Conservation (phyloP, 1,140 invertebrate genomes). For the Apis cerana region DNA sequence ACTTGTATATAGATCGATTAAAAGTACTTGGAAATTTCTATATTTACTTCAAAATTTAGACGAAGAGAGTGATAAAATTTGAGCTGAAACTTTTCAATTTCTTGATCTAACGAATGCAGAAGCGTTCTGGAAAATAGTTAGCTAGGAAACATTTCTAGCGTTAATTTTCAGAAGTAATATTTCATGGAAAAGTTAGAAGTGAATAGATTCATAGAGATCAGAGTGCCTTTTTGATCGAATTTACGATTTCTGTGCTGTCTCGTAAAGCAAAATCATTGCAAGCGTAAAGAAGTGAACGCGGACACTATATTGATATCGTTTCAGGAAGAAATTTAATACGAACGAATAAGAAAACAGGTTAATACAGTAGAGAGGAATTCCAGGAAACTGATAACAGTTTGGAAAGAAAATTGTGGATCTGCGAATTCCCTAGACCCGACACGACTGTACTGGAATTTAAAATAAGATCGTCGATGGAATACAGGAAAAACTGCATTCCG, state of each 20-base stretch:
- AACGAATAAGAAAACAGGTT: neutral
- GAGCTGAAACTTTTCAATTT: no score
- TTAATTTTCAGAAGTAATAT: constrained; percentile 22
- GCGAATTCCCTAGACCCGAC: neutral
- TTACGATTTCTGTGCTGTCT: neutral
- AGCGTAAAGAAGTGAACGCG: neutral
- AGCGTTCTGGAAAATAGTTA: neutral
- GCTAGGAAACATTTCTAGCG: neutral
- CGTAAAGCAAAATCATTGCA: neutral
- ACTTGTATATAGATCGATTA: no score
- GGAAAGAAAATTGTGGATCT: constrained; percentile 16
- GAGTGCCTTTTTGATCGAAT: neutral
- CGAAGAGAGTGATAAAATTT: no score
- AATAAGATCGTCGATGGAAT: constrained; percentile 25
- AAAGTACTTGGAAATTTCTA: no score
- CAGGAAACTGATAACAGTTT: constrained; percentile 11
- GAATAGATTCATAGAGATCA: neutral
- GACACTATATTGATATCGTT: neutral
- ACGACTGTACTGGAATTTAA: neutral
- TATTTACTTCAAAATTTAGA: no score
- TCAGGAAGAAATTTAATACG: neutral
- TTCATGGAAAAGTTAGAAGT: constrained; percentile 20
- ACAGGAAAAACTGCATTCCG: neutral
- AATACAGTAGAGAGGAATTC: neutral
- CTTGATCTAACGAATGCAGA: no score